These are phyloP conservation scores for Neuroterus valhalla DNA, from an alignment of 1,140 invertebrate species.

Conservation along the genomic window DNA sequence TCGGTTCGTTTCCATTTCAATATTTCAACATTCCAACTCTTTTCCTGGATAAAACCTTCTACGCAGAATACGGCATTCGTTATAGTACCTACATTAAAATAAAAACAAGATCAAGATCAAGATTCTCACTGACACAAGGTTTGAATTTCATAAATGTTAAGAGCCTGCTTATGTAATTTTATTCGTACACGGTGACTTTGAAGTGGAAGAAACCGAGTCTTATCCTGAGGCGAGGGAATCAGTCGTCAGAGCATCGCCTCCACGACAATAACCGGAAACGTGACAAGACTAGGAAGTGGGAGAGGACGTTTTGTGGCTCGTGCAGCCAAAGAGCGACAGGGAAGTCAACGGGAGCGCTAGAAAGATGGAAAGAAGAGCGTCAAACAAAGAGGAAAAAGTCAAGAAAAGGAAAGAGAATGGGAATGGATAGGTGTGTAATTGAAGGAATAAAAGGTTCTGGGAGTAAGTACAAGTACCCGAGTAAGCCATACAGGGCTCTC, in stretches of 20 bases:
- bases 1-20: too few species aligned
- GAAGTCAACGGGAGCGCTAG: constrained; percentile 8
- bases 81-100: not conserved
- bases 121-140: not conserved
- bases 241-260: constrained; percentile 14
- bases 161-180: constrained; percentile 14
- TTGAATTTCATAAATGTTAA: constrained; percentile 28
- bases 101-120: constrained; percentile 9
- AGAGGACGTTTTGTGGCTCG: constrained; percentile 13
- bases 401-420: not conserved
- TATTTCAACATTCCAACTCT: too few species aligned
- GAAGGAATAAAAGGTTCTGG: not conserved
- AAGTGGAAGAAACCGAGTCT: constrained; percentile 22
- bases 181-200: not conserved
- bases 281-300: constrained; percentile 21
- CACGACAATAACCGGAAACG: constrained; percentile 27
- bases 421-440: constrained; percentile 29
- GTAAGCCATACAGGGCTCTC: constrained; percentile 3
- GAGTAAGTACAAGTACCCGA: not conserved
- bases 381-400: not conserved
- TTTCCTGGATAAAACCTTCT: too few species aligned
- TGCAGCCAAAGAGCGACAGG: not conserved
- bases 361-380: constrained; percentile 10
- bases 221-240: constrained; percentile 28
- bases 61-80: too few species aligned